Evolutionary conservation across 1,140 invertebrate genomes (phyloP), one percentile per base, ranked within the genome.

Genomic region (Neelides sp.): DNA sequence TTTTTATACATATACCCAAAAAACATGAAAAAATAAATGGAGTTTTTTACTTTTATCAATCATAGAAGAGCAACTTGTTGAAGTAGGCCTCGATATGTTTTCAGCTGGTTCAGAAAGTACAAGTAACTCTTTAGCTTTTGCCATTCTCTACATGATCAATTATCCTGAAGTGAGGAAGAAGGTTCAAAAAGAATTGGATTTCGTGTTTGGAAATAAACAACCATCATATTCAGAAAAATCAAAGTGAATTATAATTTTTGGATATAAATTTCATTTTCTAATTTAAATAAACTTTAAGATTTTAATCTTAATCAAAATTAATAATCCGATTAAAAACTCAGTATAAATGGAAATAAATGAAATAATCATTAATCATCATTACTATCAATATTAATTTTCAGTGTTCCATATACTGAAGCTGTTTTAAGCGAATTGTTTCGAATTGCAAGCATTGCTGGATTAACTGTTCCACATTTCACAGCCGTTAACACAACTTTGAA

Each of bases 361-460:
- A 22, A 42, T 23, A 8, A 35, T 39, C 13, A 5, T 8, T 15
- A 48, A 8, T 28, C 7, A 5, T 3, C 22, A 4, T 46, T 4
- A 13, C 28, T 46, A 30, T 15, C 19, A 39, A 28, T 24, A 32
- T 34, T 7, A 23, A 42, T 24, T 77, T 1, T 58, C 57, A 78
- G 77, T 39, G 67, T 80, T 63, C 68, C 71, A 15, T 79, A 79
- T 56, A 71, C 72, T 0, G 75, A 77, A 62, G 77, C 78, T 22
- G 71, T 77, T 0, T 56, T 82, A 30, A 63, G 73, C 3, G 61
- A 62, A 57, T 13, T 55, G 10, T 24, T 48, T 5, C 49, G 61
- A 1, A 40, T 58, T 22, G 23, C 50, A 20, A 44, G 26, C 10
- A 49, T 61, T 15, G 50, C 56, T n/a, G 58, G 58, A 3, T 10